Evolutionary conservation across 2,797 vertebrate genomes (phyloP), one percentile per base, ranked within the genome.

Genomic region (Synaphobranchus kaupii): DNA sequence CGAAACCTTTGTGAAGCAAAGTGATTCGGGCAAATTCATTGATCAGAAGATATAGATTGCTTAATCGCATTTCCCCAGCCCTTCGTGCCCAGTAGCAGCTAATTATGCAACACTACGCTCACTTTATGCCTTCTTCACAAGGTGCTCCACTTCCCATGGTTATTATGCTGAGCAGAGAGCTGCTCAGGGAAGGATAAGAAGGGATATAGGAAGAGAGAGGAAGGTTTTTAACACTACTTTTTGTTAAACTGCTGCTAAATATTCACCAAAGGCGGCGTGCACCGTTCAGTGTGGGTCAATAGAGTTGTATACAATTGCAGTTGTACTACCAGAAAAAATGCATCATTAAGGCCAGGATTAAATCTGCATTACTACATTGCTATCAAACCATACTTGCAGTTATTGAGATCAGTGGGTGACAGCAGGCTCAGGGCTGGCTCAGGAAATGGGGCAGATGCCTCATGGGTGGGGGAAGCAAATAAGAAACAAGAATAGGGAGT

Each of bases 61-160:
- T 84, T 81, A 86, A 86, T 92, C 86, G 56, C 68, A 87, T 90
- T 89, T 86, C 52, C 68, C 88, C 68, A 54, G 50, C 87, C 83
- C 39, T 84, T 54, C 71, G 28, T 54, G 78, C 88, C 86, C 63
- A 50, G 63, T 31, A 84, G 84, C 68, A 86, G 88, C 90, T 90
- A 86, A 88, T 92, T 91, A 91, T 89, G 84, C 56, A 87, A 87
- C 56, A 87, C 84, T 80, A 81, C 83, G 60, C 80, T n/a, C 86
- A 81, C 86, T 89, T 88, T 80, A 84, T 68, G 76, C 83, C 85
- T 83, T 83, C 44, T 78, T 86, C 71, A 86, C 71, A 73, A 80
- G 76, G 87, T 71, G 47, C 50, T 47, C 68, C 20, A 25, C 44
- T 44, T 31, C 63, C 63, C 76, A 39, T 63, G 60, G 31, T 63